Percentiles rank a stretch among this genome's conserved stretches.
These are phyloP conservation scores for Pogonognathellus flavescens DNA, from an alignment of 1,140 invertebrate genomes.

Conservation along the genomic window DNA sequence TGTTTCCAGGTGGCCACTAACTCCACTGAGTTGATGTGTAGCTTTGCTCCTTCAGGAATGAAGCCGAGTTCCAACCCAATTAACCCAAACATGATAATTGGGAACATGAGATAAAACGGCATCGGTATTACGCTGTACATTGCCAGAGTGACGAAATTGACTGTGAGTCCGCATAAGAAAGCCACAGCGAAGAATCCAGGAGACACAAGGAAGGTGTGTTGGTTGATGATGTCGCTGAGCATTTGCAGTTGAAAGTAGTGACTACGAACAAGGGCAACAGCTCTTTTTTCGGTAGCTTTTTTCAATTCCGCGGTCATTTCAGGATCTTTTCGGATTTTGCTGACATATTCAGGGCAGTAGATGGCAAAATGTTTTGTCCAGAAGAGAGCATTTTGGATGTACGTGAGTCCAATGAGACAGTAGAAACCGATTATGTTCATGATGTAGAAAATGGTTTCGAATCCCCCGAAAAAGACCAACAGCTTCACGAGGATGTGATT, in stretches of 20 bases:
- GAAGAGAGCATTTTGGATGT: background rate
- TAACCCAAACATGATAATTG: background rate
- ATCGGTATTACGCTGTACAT: background rate
- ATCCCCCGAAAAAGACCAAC: background rate
- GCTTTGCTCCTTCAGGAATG: background rate
- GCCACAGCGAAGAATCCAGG: background rate
- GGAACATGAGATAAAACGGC: background rate
- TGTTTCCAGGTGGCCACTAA: too few relatives aligned
- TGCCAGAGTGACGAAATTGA: background rate
- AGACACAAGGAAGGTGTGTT: background rate
- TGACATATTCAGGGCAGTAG: background rate
- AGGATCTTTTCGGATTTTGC: background rate
- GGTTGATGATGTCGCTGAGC: background rate
- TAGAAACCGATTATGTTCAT: background rate
- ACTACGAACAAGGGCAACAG: background rate
- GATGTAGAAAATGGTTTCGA: background rate
- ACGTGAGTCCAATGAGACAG: background rate
- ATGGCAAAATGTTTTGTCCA: background rate
- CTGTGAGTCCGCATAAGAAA: background rate
- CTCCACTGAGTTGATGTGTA: too few relatives aligned
- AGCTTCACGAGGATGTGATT: background rate
- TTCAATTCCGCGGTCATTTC: background rate
- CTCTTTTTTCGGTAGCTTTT: background rate
- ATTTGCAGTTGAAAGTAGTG: background rate
- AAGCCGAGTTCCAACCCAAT: background rate